These are phyloP conservation scores for Drosophila grimshawi DNA, from an alignment of 1,140 invertebrate genomes.

Conservation along the genomic window DNA sequence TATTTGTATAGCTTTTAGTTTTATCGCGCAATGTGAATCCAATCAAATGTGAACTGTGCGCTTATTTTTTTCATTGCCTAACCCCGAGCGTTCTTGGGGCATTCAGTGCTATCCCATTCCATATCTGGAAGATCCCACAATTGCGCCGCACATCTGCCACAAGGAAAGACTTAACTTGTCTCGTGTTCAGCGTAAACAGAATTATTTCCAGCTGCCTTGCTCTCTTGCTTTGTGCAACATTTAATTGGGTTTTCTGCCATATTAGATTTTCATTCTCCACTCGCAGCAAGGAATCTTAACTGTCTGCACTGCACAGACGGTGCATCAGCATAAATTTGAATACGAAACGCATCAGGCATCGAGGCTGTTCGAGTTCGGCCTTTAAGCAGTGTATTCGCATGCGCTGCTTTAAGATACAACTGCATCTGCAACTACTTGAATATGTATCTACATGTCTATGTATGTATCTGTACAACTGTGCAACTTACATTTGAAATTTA, in stretches of 20 bases:
- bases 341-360: background rate
- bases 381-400: slow-evolving; percentile 3
- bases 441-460: slow-evolving; percentile 6
- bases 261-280: slow-evolving; percentile 67
- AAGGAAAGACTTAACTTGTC: slow-evolving; percentile 73
- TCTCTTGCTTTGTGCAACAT: slow-evolving; percentile 58
- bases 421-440: background rate
- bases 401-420: slow-evolving; percentile 1
- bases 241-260: slow-evolving; percentile 80
- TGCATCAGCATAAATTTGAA: slow-evolving; percentile 21
- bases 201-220: slow-evolving; percentile 67
- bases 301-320: background rate
- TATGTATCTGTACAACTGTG: slow-evolving; percentile 18
- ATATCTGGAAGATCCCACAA: no score
- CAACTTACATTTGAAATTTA: slow-evolving; percentile 47
- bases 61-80: slow-evolving; percentile 31
- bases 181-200: slow-evolving; percentile 62
- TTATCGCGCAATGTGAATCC: slow-evolving; percentile 33
- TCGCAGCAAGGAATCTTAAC: background rate
- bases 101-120: background rate
- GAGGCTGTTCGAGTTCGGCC: background rate
- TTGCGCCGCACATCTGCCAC: slow-evolving; percentile 32
- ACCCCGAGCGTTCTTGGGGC: slow-evolving; percentile 25
- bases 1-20: slow-evolving; percentile 7
- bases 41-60: slow-evolving; percentile 49